phyloP scores from a whole-genome alignment of 2,113 vertebrate genomes.

The Chionis minor region DNA sequence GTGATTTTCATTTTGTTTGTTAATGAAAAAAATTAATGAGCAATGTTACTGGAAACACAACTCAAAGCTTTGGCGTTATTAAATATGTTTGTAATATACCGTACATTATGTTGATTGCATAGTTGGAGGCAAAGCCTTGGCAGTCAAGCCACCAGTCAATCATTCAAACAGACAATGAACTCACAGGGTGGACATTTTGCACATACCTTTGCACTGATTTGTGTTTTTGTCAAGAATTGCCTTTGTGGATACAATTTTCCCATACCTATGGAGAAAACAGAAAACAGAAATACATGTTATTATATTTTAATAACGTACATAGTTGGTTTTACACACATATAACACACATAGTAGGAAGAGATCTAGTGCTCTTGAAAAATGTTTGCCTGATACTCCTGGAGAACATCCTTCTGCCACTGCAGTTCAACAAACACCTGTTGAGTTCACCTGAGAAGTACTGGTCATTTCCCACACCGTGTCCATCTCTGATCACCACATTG shows the following conservation, averaged over 20 bases:
- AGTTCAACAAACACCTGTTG: neutral
- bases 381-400: neutral
- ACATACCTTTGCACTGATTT: constrained; percentile 98
- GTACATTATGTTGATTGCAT: constrained; percentile 22
- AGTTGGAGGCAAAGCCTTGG: constrained; percentile 19
- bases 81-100: constrained; percentile 56
- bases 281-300: constrained; percentile 39
- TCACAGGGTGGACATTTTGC: neutral
- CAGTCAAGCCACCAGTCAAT: neutral
- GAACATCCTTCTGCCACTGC: neutral
- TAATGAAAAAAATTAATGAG: constrained; percentile 84
- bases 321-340: neutral
- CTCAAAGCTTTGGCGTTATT: constrained; percentile 63
- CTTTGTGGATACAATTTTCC: constrained; percentile 98
- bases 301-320: neutral
- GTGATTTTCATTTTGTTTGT: constrained; percentile 82
- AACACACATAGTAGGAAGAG: neutral
- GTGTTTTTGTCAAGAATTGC: constrained; percentile 99
- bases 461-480: neutral
- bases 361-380: neutral
- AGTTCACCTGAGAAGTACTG: neutral
- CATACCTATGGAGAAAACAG: constrained; percentile 82
- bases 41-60: constrained; percentile 74
- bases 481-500: neutral
- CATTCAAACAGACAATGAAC: neutral